phyloP scores from a whole-genome alignment of 2,113 vertebrate genomes.

The Chloroceryle aenea region DNA sequence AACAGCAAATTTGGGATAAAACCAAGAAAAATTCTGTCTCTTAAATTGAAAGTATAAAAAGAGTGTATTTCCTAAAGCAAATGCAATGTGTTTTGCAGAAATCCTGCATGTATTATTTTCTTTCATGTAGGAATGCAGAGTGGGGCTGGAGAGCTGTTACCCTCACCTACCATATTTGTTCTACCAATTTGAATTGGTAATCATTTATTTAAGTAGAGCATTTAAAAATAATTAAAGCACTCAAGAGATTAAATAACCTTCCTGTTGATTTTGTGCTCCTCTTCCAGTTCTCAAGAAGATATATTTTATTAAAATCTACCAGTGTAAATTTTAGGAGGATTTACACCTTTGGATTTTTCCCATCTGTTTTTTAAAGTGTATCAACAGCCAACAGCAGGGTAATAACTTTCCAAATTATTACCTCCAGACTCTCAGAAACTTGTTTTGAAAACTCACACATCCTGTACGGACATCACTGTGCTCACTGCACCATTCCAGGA shows the following conservation, averaged over 20 bases:
- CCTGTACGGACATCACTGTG: slow-evolving; percentile 20
- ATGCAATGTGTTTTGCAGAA: background rate
- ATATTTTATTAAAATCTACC: slow-evolving; percentile 28
- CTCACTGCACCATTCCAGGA: slow-evolving; percentile 51
- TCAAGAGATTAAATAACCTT: slow-evolving; percentile 39
- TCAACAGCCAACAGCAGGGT: slow-evolving; percentile 21
- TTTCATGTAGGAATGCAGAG: background rate
- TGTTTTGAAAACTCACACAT: slow-evolving; percentile 55
- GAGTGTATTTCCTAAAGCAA: background rate
- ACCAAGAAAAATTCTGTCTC: background rate
- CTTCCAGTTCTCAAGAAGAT: slow-evolving; percentile 23
- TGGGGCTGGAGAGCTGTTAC: background rate
- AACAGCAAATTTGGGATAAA: background rate
- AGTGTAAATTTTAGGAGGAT: slow-evolving; percentile 61
- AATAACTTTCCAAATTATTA: slow-evolving; percentile 62
- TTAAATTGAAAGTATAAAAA: background rate
- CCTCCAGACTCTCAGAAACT: slow-evolving; percentile 57
- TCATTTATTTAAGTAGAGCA: slow-evolving; percentile 21
- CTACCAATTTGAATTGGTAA: background rate
- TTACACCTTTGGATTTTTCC: slow-evolving; percentile 56
- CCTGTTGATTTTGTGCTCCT: background rate
- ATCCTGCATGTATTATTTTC: background rate
- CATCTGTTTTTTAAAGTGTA: slow-evolving; percentile 59
- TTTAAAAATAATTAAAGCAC: slow-evolving; percentile 43
- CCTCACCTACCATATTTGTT: background rate